Evolutionary conservation across 2,888 invertebrate species (phyloP), one percentile per base, ranked within the genome.

Genomic region (Meteorus cinctellus): DNA sequence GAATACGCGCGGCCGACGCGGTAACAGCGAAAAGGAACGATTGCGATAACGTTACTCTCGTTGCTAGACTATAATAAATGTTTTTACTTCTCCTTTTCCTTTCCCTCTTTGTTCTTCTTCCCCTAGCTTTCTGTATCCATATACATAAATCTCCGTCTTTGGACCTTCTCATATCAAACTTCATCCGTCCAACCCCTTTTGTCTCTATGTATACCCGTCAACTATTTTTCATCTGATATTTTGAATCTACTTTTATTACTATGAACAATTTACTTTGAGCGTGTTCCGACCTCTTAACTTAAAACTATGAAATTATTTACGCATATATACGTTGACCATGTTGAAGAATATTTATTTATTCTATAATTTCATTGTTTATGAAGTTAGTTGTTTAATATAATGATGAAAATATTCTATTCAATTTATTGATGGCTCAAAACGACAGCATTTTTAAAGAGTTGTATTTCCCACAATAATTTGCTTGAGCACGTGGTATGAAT

Each of bases 11-110:
- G 55, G 63, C n/a, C 63, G 34, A 16, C 19, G 34, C 55, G 55
- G 55, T 29, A 68, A 68, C 69, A 16, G 36, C 31, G 24, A 65
- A 29, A 66, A 67, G 45, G 36, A 72, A 55, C 48, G 45, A 76
- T 72, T 60, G 76, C 67, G 76, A 76, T 72, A 76, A 67, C 67
- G 67, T 62, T 63, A 51, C 69, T 72, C 62, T 62, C 63, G 36
- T 36, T 41, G 34, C 31, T 16, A 62, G 48, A 63, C 72, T 72
- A 63, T 72, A 72, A 72, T 72, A 72, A 72, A 72, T 72, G 63
- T 63, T 72, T 48, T 72, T 51, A 63, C 55, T 34, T 55, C 31
- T 72, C 41, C 45, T 72, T 29, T 62, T 68, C 51, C 31, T 31
- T 12, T 51, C 16, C 45, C 24, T 24, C 24, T 24, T 68, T 19